Evolutionary conservation across 2,797 vertebrate species (phyloP), one percentile per base, ranked within the genome.

Genomic region (Sebastes goodei): DNA sequence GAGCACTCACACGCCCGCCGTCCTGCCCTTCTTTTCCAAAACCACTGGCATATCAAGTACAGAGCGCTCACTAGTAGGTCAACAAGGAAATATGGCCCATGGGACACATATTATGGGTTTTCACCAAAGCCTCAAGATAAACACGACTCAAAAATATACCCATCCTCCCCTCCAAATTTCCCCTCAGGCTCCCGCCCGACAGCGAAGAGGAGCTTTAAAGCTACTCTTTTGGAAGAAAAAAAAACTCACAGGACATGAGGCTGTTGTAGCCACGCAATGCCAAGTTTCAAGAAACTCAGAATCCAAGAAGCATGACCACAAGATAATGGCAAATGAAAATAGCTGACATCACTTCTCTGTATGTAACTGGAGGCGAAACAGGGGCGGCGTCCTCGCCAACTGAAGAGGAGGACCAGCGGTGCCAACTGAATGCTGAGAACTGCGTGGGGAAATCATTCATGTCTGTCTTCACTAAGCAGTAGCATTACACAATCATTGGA

Each of bases 311-410:
- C 85, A 74, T 30, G 71, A 87, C 85, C 84, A 68, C 89, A 83
- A 83, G 76, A 85, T 85, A 85, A 88, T 88, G 74, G 85, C 83
- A 70, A 86, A 92, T 65, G 64, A 91, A 93, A 94, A 89, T 27
- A 86, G 80, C 78, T 93, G 92, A 94, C 89, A 90, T 90, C 82
- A 92, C 78, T 66, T 74, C 65, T 81, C 30, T 65, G 80, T 60
- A 70, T 66, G 62, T 38, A 77, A 74, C 30, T 10, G 5, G 27
- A 75, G 64, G 71, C 35, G 35, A 86, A 89, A 81, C 20, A 60
- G 77, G 32, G 68, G 81, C 35, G 32, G 55, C 55, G 60, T 61
- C 71, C 62, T 72, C 49, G 15, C 56, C 64, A 65, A 17, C 33
- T 60, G 3, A 70, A 52, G 49, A 64, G 12, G 49, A 63, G 33